Evolutionary conservation across 2,797 vertebrate genomes (phyloP).

Genomic region (Prunella strophiata): DNA sequence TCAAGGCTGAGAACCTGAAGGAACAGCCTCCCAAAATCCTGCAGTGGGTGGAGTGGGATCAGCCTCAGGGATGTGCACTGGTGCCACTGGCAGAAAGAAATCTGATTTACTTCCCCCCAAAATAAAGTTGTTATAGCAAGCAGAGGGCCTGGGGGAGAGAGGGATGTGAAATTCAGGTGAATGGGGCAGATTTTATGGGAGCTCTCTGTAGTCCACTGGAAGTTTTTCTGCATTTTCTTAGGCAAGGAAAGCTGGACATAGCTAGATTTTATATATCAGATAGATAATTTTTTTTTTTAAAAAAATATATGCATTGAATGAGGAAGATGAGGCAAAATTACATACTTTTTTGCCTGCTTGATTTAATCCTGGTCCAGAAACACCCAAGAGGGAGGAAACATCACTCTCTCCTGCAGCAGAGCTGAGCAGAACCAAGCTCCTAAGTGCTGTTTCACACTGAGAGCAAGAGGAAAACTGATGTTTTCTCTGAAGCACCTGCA

Average conservation of each 20-base stretch:
- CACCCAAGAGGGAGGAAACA: not conserved
- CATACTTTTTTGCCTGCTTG: not conserved
- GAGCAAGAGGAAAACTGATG: not conserved
- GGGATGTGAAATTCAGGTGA: not conserved
- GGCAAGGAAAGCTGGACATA: not conserved
- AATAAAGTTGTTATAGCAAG: not conserved
- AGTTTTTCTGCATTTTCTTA: not conserved
- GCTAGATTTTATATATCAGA: not conserved
- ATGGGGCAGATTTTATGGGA: not conserved
- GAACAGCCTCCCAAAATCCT: not conserved
- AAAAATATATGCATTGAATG: not conserved
- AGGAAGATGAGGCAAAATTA: not conserved
- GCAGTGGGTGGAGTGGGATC: not conserved
- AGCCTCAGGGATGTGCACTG: not conserved
- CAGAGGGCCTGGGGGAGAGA: not conserved
- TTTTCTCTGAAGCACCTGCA: not conserved
- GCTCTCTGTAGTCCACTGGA: not conserved
- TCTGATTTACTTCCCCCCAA: not conserved
- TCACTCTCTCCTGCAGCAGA: not conserved
- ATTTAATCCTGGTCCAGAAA: not conserved
- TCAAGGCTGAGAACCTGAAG: not conserved
- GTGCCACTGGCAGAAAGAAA: not conserved
- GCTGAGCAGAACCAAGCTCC: not conserved
- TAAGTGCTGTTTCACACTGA: not conserved
- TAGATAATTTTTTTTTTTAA: not conserved